Evolutionary conservation across 2,888 invertebrate species (phyloP).

Genomic region (Papilio gigon): DNA sequence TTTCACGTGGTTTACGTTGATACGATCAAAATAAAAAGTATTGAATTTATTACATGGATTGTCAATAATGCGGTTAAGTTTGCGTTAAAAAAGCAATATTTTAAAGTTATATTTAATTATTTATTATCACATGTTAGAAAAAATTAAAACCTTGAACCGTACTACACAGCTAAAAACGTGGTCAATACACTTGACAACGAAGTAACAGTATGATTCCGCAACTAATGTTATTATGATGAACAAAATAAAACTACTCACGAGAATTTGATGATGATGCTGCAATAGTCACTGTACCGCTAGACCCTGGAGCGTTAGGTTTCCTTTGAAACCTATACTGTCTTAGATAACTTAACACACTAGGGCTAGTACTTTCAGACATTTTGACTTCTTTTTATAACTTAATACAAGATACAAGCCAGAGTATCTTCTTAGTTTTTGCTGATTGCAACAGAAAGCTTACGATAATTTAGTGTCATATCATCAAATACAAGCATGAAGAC

Average conservation of each 20-base stretch:
- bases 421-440: conserved; percentile 17
- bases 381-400: conserved; percentile 48
- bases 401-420: conserved; percentile 28
- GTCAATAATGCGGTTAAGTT: neutral
- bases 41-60: neutral
- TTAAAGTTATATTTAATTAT: too few relatives aligned
- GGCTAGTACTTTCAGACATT: conserved; percentile 79
- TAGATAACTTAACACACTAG: conserved; percentile 84
- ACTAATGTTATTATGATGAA: conserved; percentile 29
- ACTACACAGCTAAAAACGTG: conserved; percentile 54
- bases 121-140: conserved; percentile 1
- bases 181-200: conserved; percentile 51
- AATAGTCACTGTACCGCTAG: conserved; percentile 64
- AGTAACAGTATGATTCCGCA: conserved; percentile 56
- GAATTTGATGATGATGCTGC: conserved; percentile 66
- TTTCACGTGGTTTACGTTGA: conserved; percentile 9
- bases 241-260: conserved; percentile 62
- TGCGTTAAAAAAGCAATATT: neutral
- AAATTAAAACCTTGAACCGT: conserved; percentile 53
- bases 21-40: neutral
- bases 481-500: conserved; percentile 64
- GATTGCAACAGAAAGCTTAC: conserved; percentile 54
- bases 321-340: conserved; percentile 87
- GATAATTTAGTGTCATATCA: conserved; percentile 59
- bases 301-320: conserved; percentile 76